Conservation (phyloP, 2,888 invertebrate species). For the Cantharis rufa region DNA sequence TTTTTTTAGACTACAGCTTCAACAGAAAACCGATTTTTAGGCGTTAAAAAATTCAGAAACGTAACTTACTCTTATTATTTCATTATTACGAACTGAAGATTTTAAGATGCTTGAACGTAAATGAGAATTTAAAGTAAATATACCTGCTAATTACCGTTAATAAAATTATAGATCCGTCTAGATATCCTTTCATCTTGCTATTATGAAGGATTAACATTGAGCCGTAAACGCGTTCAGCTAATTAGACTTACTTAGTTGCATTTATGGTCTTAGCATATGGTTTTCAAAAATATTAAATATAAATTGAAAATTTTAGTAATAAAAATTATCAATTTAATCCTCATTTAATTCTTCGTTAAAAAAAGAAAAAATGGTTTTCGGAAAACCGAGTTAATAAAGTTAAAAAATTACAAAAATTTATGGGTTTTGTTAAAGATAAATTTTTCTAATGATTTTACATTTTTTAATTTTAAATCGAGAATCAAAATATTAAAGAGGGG, state of each 20-base stretch:
- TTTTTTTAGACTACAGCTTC: too few relatives aligned
- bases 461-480: neutral
- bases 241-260: neutral
- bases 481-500: neutral
- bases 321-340: neutral
- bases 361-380: too few relatives aligned
- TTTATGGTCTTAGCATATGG: neutral
- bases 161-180: neutral
- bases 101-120: neutral
- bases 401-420: too few relatives aligned
- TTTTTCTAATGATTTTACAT: neutral
- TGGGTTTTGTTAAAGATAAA: neutral
- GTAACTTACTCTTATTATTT: neutral
- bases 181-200: slow-evolving; percentile 1
- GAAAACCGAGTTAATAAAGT: too few relatives aligned
- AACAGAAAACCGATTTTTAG: neutral
- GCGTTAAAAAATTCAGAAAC: neutral
- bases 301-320: neutral
- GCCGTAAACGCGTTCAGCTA: neutral
- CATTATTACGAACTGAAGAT: neutral
- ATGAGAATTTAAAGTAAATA: neutral
- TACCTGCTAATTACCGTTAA: neutral
- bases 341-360: too few relatives aligned
- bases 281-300: neutral
- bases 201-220: neutral